Evolutionary conservation across 1,140 invertebrate genomes (phyloP), one percentile per base, ranked within the genome.

Genomic region (Trachelipus rathkii): DNA sequence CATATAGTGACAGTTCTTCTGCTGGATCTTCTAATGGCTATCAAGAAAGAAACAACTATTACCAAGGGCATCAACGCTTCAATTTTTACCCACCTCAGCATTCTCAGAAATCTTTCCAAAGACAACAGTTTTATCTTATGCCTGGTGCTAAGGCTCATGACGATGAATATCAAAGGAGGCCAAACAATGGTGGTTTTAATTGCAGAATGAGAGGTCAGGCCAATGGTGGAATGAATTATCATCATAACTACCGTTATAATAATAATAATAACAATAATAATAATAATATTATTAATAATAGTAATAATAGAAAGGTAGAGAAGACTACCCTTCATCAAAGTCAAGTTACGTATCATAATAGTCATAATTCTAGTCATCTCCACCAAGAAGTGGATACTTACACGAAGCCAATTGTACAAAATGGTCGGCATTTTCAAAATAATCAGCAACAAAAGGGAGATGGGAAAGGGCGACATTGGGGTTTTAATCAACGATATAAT

Each of bases 1-100:
- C 74, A 50, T 73, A 24, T 71, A 78, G 74, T n/a, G 67, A 43
- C 60, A 75, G 44, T 53, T 78, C 77, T 60, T 19, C 50, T 60
- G 50, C 50, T 19, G 19, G 73, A 46, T 78, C 77, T 13, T 75
- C 70, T 24, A 60, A 77, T 46, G 50, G 77, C 33, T 45, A 74
- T 15, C 45, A 68, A 23, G 71, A 33, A n/a, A 53, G 50, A 19
- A 60, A 60, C 8, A 60, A 60, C 8, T 3, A 60, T 15, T 60
- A 60, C 50, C 50, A 60, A 8, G 19, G 50, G 2, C 50, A 60
- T 19, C 50, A 74, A 23, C 44, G 71, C 53, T 43, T 71, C 33
- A 33, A 72, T 19, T 60, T 60, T 60, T 60, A 60, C 50, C 70
- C 71, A 46, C 33, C 46, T 21, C 69, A 78, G 9, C 74, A 69